Evolutionary conservation across 1,140 invertebrate genomes (phyloP).

Genomic region (Drosophila ananassae): DNA sequence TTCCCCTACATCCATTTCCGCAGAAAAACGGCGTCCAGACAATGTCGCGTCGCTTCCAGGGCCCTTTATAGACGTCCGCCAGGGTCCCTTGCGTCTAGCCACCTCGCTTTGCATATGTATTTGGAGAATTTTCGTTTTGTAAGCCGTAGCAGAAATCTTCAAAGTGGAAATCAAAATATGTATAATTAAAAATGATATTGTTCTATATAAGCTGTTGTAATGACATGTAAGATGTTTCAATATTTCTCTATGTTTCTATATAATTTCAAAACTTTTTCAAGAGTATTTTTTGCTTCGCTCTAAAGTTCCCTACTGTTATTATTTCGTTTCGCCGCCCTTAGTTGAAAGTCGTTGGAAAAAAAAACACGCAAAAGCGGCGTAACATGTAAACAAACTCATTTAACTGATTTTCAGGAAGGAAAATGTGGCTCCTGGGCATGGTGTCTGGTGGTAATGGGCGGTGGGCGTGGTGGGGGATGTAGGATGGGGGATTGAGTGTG

Average conservation of each 20-base stretch:
- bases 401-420: conserved; percentile 79
- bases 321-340: conserved; percentile 42
- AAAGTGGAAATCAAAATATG: not conserved
- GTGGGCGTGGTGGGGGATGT: conserved; percentile 9
- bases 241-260: no score
- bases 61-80: conserved; percentile 12
- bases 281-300: conserved; percentile 14
- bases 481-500: conserved; percentile 2
- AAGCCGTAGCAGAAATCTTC: conserved; percentile 13
- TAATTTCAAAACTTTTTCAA: not conserved
- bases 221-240: no score
- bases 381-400: conserved; percentile 82
- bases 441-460: conserved; percentile 30
- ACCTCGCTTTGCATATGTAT: conserved; percentile 60
- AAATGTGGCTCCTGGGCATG: conserved; percentile 76
- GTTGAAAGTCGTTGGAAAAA: conserved; percentile 26
- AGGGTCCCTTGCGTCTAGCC: not conserved
- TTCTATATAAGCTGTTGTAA: no score
- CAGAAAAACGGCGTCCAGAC: conserved; percentile 76
- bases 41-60: conserved; percentile 43
- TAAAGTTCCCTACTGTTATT: conserved; percentile 11
- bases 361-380: conserved; percentile 38
- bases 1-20: conserved; percentile 69
- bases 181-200: not conserved
- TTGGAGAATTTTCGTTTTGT: conserved; percentile 52